These are phyloP conservation scores for Sebastes taczanowskii DNA, from an alignment of 2,797 vertebrate genomes.

Conservation along the genomic window DNA sequence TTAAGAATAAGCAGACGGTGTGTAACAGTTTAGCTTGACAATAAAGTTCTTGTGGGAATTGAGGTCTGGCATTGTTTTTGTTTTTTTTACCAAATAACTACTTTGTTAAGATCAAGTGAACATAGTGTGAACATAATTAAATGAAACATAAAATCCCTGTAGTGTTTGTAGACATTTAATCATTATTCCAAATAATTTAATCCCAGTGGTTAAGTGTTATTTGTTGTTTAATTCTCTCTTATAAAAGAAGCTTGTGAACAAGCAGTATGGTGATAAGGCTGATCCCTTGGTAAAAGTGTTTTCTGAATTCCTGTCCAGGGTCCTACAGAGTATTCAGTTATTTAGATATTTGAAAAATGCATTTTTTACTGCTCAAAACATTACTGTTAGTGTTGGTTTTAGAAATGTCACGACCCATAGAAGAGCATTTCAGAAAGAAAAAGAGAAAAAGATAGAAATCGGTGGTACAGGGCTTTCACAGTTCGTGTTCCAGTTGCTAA, in stretches of 20 bases:
- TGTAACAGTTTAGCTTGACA: background rate
- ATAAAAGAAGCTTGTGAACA: background rate
- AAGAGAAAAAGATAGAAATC: background rate
- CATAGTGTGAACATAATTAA: background rate
- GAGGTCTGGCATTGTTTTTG: background rate
- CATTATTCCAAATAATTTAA: background rate
- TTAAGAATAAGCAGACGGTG: background rate
- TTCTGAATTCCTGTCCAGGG: background rate
- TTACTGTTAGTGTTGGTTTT: background rate
- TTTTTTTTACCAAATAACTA: background rate
- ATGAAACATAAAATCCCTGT: background rate
- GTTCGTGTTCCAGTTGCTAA: constrained; percentile 3
- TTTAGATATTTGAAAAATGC: background rate
- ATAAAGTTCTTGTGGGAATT: background rate
- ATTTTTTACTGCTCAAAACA: background rate
- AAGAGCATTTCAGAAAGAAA: background rate
- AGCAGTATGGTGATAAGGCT: background rate
- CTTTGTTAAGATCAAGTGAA: constrained; percentile 1
- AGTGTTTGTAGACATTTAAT: constrained; percentile 7
- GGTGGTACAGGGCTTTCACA: constrained; percentile 10
- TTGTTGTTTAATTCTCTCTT: background rate
- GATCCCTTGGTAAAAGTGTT: background rate
- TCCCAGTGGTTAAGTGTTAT: background rate
- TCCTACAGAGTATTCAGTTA: background rate
- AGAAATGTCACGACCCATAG: background rate